phyloP scores from a whole-genome alignment of 2,888 invertebrate genomes.

The Nomada goodeniana region DNA sequence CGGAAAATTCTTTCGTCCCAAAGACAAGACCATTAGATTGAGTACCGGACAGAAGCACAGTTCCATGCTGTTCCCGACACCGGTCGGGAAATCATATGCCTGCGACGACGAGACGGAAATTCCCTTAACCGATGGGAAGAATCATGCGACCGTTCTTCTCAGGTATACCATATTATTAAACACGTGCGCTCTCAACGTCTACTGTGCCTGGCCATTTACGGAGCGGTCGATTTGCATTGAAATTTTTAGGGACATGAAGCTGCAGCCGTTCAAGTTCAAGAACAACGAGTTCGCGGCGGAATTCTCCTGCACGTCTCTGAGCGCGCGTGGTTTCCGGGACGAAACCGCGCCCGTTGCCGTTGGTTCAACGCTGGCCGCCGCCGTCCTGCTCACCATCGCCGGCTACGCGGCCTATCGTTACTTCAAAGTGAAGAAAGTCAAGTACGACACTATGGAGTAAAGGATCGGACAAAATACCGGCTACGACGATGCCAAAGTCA shows the following conservation, averaged over 20 bases:
- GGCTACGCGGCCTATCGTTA: slow-evolving; percentile 95
- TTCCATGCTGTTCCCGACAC: slow-evolving; percentile 92
- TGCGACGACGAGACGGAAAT: slow-evolving; percentile 89
- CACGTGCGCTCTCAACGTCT: background rate
- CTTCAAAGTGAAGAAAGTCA: slow-evolving; percentile 95
- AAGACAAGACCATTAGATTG: slow-evolving; percentile 86
- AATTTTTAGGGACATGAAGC: slow-evolving; percentile 85
- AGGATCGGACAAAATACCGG: slow-evolving; percentile 13
- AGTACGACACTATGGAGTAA: slow-evolving; percentile 96
- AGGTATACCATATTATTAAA: slow-evolving; percentile 70
- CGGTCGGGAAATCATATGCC: slow-evolving; percentile 93
- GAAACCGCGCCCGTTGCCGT: slow-evolving; percentile 94
- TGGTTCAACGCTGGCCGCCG: slow-evolving; percentile 93
- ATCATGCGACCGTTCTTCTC: slow-evolving; percentile 76
- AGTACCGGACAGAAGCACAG: slow-evolving; percentile 86
- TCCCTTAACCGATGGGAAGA: slow-evolving; percentile 85
- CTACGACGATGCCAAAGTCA: slow-evolving; percentile 55
- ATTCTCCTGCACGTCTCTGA: slow-evolving; percentile 88
- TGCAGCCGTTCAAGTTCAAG: slow-evolving; percentile 96
- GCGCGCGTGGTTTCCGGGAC: slow-evolving; percentile 87
- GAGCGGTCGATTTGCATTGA: background rate
- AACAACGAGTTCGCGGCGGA: slow-evolving; percentile 89
- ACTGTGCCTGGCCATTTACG: background rate
- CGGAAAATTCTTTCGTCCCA: slow-evolving; percentile 29
- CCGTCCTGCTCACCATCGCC: slow-evolving; percentile 91